Evolutionary conservation across 2,113 vertebrate genomes (phyloP).

Genomic region (Phoenicopterus ruber): DNA sequence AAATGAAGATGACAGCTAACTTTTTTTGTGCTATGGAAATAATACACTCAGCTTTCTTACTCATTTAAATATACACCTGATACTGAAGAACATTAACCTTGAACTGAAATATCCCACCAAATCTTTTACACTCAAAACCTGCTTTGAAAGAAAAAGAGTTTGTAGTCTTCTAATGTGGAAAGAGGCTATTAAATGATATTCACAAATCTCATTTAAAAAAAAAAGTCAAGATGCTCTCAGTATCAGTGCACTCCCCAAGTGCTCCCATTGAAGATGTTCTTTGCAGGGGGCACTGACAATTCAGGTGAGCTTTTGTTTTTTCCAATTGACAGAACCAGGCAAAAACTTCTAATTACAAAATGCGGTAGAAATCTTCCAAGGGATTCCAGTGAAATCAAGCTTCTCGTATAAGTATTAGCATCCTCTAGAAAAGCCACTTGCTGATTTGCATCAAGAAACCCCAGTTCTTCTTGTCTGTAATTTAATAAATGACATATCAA

Average conservation of each 20-base stretch:
- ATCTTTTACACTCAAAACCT: neutral
- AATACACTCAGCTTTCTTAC: neutral
- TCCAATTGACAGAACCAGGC: neutral
- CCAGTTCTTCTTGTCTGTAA: neutral
- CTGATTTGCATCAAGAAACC: neutral
- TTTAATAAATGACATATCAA: neutral
- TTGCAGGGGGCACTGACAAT: neutral
- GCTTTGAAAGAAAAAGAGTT: neutral
- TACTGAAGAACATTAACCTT: neutral
- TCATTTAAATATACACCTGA: neutral
- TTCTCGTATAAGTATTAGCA: neutral
- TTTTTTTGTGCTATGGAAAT: neutral
- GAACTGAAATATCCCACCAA: neutral
- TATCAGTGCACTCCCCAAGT: neutral
- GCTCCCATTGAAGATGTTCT: neutral
- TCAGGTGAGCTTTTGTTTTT: neutral
- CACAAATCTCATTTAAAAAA: neutral
- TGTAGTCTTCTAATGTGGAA: neutral
- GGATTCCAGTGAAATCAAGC: neutral
- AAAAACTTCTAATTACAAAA: neutral
- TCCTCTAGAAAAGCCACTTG: neutral
- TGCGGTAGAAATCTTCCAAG: neutral
- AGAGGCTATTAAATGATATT: neutral
- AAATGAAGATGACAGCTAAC: neutral
- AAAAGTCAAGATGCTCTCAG: neutral